These are phyloP conservation scores for Tribolium freemani DNA, from an alignment of 2,888 invertebrate genomes.

Conservation along the genomic window DNA sequence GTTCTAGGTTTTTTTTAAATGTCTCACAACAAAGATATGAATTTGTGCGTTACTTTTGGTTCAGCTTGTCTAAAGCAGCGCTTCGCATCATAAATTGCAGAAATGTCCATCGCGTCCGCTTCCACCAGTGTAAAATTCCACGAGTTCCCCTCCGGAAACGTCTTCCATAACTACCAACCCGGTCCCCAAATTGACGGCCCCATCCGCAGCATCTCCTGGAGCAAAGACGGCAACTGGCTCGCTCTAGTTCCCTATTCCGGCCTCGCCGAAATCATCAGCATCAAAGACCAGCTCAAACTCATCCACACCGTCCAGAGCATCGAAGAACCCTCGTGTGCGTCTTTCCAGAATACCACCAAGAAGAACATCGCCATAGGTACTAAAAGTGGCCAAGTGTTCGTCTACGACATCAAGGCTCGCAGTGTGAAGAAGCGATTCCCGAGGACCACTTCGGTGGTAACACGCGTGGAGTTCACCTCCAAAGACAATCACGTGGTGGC, in stretches of 20 bases:
- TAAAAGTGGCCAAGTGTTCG: slow-evolving; percentile 59
- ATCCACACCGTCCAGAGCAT: slow-evolving; percentile 62
- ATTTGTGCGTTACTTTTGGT: background rate
- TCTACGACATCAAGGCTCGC: slow-evolving; percentile 64
- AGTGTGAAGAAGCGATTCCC: slow-evolving; percentile 60
- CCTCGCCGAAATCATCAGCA: slow-evolving; percentile 62
- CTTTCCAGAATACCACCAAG: slow-evolving; percentile 64
- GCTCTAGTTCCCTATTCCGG: slow-evolving; percentile 63
- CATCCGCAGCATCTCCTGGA: slow-evolving; percentile 64
- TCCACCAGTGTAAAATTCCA: slow-evolving; percentile 73
- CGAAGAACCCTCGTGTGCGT: slow-evolving; percentile 62
- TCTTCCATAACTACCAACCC: slow-evolving; percentile 70
- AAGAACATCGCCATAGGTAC: slow-evolving; percentile 62
- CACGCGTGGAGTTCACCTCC: slow-evolving; percentile 60
- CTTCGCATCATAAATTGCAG: background rate
- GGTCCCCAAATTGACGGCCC: slow-evolving; percentile 56
- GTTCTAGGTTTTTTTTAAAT: too few species aligned
- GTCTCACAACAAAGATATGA: background rate
- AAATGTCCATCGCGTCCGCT: slow-evolving; percentile 73
- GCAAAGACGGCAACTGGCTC: slow-evolving; percentile 65
- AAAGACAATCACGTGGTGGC: slow-evolving; percentile 64
- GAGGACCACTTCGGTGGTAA: slow-evolving; percentile 55
- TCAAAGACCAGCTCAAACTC: slow-evolving; percentile 61
- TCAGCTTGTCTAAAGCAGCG: too few species aligned
- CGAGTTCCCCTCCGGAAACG: slow-evolving; percentile 71